Evolutionary conservation across 2,888 invertebrate species (phyloP).

Genomic region (Leistus spinibarbis): DNA sequence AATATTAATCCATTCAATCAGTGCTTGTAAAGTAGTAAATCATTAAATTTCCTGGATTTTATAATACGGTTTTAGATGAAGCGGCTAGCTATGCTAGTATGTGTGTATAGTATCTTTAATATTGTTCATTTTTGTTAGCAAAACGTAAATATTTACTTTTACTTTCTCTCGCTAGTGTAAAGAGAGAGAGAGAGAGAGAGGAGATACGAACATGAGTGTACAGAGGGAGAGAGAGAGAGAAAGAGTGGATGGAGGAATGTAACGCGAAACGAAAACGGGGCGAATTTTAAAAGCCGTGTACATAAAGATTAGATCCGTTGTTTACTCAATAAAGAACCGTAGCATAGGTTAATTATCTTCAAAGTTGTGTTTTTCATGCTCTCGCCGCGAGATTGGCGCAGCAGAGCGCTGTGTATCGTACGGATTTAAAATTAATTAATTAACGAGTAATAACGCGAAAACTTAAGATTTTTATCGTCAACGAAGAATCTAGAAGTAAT

Average conservation of each 20-base stretch:
- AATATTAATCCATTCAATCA: too few relatives aligned
- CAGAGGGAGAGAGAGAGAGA: background rate
- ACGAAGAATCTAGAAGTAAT: constrained; percentile 40
- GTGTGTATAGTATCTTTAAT: background rate
- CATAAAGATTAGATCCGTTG: constrained; percentile 37
- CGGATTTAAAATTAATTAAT: constrained; percentile 40
- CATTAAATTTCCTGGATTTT: too few relatives aligned
- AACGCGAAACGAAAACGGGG: background rate
- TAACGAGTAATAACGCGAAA: constrained; percentile 38
- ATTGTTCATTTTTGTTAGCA: background rate
- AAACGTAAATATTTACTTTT: background rate
- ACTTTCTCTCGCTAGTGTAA: background rate
- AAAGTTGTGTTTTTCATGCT: constrained; percentile 9
- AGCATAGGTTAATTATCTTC: constrained; percentile 38
- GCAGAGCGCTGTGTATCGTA: constrained; percentile 31
- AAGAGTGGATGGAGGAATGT: background rate
- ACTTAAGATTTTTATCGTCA: constrained; percentile 39
- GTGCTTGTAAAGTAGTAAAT: too few relatives aligned
- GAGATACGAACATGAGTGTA: background rate
- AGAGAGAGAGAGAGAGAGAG: background rate
- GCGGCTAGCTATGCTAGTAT: background rate
- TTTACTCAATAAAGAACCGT: constrained; percentile 38
- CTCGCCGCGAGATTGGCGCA: background rate
- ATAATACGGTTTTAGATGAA: background rate
- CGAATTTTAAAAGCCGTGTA: constrained; percentile 34